Percentiles rank a stretch among this genome's conserved stretches.
Evolutionary conservation across 2,797 vertebrate species (phyloP).

Genomic region (Etheostoma nigrum): DNA sequence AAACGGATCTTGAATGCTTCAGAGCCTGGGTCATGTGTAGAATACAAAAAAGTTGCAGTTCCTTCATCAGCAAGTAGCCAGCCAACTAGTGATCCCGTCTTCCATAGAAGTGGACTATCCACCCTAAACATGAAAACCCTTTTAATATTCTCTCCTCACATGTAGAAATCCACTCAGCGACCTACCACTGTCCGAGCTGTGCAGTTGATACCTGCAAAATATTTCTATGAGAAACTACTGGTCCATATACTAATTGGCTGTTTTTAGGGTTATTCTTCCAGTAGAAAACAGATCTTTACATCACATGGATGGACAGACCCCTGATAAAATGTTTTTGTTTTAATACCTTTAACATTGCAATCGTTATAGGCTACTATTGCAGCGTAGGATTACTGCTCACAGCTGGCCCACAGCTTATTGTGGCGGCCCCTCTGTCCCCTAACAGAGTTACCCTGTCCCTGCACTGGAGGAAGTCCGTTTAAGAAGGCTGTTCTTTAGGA

Average conservation of each 20-base stretch:
- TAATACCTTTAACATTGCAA: not conserved
- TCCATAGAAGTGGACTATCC: not conserved
- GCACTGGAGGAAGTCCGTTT: conserved; percentile 8
- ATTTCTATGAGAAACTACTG: too few relatives aligned
- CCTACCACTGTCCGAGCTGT: not conserved
- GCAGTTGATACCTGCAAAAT: too few relatives aligned
- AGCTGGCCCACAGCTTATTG: not conserved
- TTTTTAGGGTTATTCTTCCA: not conserved
- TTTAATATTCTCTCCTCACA: not conserved
- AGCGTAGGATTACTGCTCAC: not conserved
- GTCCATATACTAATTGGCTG: too few relatives aligned
- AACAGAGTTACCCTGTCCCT: not conserved
- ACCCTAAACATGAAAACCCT: not conserved
- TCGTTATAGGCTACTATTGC: not conserved
- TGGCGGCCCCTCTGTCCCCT: not conserved
- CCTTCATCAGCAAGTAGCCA: conserved; percentile 4
- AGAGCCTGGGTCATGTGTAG: conserved; percentile 9
- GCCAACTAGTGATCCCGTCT: not conserved
- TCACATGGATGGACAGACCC: not conserved
- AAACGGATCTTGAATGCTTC: conserved; percentile 22
- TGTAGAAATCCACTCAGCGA: not conserved
- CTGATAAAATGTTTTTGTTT: not conserved
- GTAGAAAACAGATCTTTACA: not conserved
- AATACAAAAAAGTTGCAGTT: conserved; percentile 17
- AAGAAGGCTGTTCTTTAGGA: not conserved